phyloP scores from a whole-genome alignment of 37 sponge, comb jelly and placozoan species.

The Ianthella basta region DNA sequence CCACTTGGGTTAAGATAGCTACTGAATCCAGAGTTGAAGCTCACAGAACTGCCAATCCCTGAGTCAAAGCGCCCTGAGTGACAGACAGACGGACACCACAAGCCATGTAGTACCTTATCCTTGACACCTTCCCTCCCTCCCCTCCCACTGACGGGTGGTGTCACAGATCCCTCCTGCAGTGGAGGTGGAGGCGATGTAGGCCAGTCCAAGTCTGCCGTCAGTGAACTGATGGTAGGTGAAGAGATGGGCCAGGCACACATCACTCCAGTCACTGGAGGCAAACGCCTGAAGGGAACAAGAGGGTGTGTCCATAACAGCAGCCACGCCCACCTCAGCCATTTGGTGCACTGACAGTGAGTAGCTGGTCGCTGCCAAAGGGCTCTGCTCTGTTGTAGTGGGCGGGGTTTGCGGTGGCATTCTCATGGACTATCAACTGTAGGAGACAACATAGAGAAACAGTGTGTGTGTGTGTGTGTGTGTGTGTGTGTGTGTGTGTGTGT shows the following conservation, averaged over 20 bases:
- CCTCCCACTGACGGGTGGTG: background rate
- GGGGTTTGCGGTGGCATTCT: background rate
- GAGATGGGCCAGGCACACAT: constrained; percentile 76
- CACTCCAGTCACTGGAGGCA: constrained; percentile 52
- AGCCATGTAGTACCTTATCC: too few relatives aligned
- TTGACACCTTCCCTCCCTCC: too few relatives aligned
- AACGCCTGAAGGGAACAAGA: constrained; percentile 33
- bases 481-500: too few relatives aligned
- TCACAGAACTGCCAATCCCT: background rate
- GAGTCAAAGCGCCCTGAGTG: too few relatives aligned
- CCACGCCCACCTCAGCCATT: background rate
- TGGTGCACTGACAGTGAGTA: background rate
- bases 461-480: background rate
- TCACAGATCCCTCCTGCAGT: constrained; percentile 59
- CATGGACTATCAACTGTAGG: constrained; percentile 13
- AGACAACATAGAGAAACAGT: background rate
- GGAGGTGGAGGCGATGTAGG: constrained; percentile 68
- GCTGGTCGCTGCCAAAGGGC: constrained; percentile 12
- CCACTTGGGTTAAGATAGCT: background rate
- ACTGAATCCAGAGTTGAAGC: constrained; percentile 13
- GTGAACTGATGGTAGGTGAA: constrained; percentile 61
- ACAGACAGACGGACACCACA: too few relatives aligned
- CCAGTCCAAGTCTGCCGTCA: constrained; percentile 69
- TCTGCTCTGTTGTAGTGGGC: constrained; percentile 7
- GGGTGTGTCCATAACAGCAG: background rate